These are phyloP conservation scores for Euplagia quadripunctaria DNA, from an alignment of 2,888 invertebrate species.

Conservation along the genomic window DNA sequence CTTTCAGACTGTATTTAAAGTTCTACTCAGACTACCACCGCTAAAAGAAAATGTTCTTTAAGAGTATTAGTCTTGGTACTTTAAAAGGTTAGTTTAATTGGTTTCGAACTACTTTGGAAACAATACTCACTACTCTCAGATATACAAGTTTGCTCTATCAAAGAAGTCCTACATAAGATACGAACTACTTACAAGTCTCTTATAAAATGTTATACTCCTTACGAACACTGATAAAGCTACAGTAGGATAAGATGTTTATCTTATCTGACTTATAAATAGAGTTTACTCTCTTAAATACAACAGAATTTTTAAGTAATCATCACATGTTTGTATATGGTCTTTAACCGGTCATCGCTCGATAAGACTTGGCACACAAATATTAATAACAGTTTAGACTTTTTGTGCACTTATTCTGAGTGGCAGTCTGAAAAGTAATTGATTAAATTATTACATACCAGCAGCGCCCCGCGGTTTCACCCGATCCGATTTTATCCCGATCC, in stretches of 20 bases:
- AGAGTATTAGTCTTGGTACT: neutral
- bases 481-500: too few species aligned
- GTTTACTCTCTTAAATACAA: neutral
- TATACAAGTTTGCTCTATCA: neutral
- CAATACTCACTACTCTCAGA: neutral
- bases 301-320: neutral
- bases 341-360: neutral
- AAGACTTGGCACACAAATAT: neutral
- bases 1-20: neutral
- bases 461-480: too few species aligned
- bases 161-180: neutral
- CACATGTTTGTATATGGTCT: neutral
- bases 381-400: neutral
- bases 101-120: neutral
- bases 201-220: neutral
- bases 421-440: neutral
- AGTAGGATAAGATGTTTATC: neutral
- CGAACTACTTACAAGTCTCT: neutral
- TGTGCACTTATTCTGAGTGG: neutral
- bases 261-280: neutral
- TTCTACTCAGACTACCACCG: neutral
- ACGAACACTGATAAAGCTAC: neutral
- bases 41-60: neutral
- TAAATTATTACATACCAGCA: too few species aligned
- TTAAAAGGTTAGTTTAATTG: neutral